A percentile compares a stretch with the other conserved stretches of the same genome.
Evolutionary conservation across 2,888 invertebrate species (phyloP).

Genomic region (Cotesia congregata): DNA sequence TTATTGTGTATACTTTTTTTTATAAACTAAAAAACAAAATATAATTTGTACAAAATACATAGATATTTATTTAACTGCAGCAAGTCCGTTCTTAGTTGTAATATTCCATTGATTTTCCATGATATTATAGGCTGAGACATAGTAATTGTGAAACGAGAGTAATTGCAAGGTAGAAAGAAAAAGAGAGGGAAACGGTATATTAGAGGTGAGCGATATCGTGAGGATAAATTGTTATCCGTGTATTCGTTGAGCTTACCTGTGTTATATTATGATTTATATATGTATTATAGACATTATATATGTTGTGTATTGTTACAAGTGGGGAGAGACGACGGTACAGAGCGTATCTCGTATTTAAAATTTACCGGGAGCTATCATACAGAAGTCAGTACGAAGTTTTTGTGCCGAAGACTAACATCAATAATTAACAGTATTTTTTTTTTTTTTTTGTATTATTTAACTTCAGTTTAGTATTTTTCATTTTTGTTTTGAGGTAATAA

Average conservation of each 20-base stretch:
- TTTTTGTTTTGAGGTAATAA: not conserved
- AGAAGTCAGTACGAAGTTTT: conserved; percentile 10
- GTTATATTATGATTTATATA: conserved; percentile 2
- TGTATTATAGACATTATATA: not conserved
- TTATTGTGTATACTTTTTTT: not conserved
- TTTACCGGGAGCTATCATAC: conserved; percentile 15
- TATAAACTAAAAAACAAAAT: not conserved
- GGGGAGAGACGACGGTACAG: not conserved
- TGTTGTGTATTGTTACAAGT: not conserved
- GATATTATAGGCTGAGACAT: not conserved
- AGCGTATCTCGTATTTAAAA: conserved; percentile 12
- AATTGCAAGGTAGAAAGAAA: conserved; percentile 31
- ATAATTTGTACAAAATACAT: conserved; percentile 8
- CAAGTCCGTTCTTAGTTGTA: not conserved
- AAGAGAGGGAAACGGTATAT: conserved; percentile 19
- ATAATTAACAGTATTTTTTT: not conserved
- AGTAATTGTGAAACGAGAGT: conserved; percentile 23
- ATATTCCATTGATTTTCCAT: conserved; percentile 17
- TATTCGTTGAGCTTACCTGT: not conserved
- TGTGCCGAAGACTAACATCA: not conserved
- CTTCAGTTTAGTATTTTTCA: too few species aligned
- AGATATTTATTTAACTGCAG: not conserved
- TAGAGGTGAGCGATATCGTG: conserved; percentile 24
- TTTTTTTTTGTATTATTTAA: not conserved
- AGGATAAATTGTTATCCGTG: not conserved